These are phyloP conservation scores for Chrysemys picta DNA, from an alignment of 2,113 vertebrate genomes.

Conservation along the genomic window DNA sequence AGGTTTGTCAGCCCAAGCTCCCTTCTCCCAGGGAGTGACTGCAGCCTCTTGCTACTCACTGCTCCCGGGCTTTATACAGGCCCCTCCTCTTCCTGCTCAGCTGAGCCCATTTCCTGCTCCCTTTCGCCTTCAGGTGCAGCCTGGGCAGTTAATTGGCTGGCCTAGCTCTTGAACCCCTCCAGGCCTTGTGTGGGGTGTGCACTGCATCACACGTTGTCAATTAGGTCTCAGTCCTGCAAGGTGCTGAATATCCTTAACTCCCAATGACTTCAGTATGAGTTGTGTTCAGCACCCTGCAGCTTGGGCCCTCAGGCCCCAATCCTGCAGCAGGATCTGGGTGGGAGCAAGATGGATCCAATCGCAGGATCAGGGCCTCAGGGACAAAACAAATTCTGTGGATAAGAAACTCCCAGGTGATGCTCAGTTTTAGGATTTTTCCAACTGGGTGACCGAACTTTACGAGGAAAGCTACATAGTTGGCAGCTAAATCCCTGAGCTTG, in stretches of 20 bases:
- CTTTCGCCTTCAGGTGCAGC: not conserved
- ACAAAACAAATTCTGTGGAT: not conserved
- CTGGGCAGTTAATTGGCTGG: not conserved
- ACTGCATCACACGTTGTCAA: not conserved
- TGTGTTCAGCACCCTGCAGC: not conserved
- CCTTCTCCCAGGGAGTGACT: too few species aligned
- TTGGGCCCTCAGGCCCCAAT: not conserved
- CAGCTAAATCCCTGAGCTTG: not conserved
- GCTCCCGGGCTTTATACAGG: not conserved
- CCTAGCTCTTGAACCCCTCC: not conserved
- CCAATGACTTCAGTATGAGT: not conserved
- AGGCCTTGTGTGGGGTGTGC: not conserved
- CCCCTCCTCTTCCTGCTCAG: not conserved
- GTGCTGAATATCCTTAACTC: not conserved
- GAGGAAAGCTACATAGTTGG: not conserved
- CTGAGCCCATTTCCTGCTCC: not conserved
- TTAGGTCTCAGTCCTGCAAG: not conserved
- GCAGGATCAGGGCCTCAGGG: not conserved
- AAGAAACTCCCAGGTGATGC: not conserved
- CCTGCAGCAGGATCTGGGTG: accelerated
- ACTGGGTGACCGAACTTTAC: not conserved
- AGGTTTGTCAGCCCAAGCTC: too few species aligned
- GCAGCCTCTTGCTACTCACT: not conserved
- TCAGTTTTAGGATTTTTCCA: not conserved
- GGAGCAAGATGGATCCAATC: not conserved